Evolutionary conservation across 1,140 invertebrate genomes (phyloP), one percentile per base, ranked within the genome.

Genomic region (Akabosia matsudoensis): DNA sequence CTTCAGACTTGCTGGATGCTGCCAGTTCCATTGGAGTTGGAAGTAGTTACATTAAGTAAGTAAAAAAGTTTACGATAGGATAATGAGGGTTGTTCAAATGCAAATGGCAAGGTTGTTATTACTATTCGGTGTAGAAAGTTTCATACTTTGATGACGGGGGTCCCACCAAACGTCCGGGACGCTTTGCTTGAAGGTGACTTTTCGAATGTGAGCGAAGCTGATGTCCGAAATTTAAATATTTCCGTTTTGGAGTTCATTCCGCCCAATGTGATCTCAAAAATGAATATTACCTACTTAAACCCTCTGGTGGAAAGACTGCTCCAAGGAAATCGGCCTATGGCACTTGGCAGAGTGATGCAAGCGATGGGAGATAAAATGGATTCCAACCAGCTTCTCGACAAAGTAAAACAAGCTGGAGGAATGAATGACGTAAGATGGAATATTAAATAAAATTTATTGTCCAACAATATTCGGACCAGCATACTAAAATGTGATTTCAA

Each of bases 161-260:
- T 73, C 16, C 76, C 79, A 22, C 70, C 74, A 13, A 76, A 74
- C 7, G 74, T 79, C 0, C 77, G 74, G 26, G 54, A 77, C 1
- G 79, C 79, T 2, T 75, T 79, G 56, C 26, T 76, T 1, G 54
- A 74, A n/a, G 64, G 72, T 24, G 79, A 79, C 52, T 79, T 79
- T 72, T 79, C 79, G 1, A 79, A 79, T 51, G 76, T 79, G 28
- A 74, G 67, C 45, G 76, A 75, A 71, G 30, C 51, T 30, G 79
- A 79, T 34, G 76, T 79, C 14, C 37, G 54, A 22, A 22, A 54
- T 1, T 33, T 79, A 18, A 79, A 79, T 30, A 70, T 79, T 14
- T 74, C 78, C 13, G 78, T 79, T 18, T 28, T 79, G 45, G 78
- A 79, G 70, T 79, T 56, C 30, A 67, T 79, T 45, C 78, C 78